Evolutionary conservation across 2,113 vertebrate species (phyloP).

Genomic region (Camelus bactrianus): DNA sequence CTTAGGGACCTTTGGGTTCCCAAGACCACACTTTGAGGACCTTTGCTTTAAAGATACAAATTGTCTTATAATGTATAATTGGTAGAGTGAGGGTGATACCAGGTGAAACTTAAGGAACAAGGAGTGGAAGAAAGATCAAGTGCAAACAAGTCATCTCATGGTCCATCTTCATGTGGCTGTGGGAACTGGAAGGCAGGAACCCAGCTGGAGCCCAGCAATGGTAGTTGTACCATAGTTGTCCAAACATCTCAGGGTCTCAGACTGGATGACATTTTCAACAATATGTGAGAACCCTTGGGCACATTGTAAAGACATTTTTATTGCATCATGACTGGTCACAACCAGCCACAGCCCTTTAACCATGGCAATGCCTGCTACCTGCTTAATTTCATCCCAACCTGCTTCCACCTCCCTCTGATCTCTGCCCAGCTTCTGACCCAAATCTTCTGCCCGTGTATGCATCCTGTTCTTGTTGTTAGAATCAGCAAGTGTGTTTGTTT

Average conservation of each 20-base stretch:
- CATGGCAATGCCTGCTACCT: neutral
- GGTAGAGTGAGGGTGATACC: neutral
- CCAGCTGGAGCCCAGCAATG: neutral
- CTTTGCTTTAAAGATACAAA: neutral
- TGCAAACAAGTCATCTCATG: neutral
- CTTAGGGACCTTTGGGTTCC: neutral
- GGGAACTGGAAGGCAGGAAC: neutral
- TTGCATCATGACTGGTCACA: too few relatives aligned
- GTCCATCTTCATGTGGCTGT: neutral
- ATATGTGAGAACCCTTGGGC: neutral
- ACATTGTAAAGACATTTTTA: neutral
- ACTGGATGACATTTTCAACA: neutral
- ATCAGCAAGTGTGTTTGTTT: neutral
- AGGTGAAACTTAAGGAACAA: conserved; percentile 9
- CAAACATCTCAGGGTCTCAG: neutral
- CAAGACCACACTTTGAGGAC: neutral
- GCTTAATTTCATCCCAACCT: neutral
- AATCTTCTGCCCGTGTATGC: neutral
- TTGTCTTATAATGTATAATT: neutral
- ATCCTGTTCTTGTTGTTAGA: neutral
- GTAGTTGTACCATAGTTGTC: neutral
- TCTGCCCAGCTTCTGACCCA: neutral
- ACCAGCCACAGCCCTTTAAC: neutral
- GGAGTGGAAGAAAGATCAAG: neutral
- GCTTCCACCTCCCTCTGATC: neutral